These are phyloP conservation scores for Sinocyclocheilus anshuiensis DNA, from an alignment of 2,113 vertebrate species.

Conservation along the genomic window DNA sequence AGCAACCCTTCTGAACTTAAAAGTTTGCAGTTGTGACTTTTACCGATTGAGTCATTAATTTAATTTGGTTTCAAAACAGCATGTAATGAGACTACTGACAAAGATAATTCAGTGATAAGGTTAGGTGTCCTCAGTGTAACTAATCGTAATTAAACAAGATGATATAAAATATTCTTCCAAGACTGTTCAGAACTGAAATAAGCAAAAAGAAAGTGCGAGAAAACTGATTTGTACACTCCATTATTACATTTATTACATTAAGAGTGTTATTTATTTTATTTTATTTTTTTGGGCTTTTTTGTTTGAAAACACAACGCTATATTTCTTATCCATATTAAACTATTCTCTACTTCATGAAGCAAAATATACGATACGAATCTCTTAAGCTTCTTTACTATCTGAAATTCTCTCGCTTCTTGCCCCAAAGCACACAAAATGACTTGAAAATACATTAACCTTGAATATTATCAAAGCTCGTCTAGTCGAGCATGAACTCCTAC, in stretches of 20 bases:
- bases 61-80: neutral
- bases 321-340: slow-evolving; percentile 2
- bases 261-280: neutral
- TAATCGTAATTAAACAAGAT: neutral
- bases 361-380: neutral
- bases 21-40: neutral
- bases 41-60: neutral
- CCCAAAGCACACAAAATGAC: neutral
- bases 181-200: neutral
- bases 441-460: slow-evolving; percentile 24
- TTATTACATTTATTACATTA: neutral
- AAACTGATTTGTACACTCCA: neutral
- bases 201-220: neutral
- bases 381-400: slow-evolving; percentile 37
- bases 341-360: slow-evolving; percentile 44
- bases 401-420: neutral
- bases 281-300: neutral
- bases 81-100: neutral
- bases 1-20: neutral
- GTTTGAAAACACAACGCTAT: neutral
- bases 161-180: neutral
- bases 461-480: slow-evolving; percentile 1
- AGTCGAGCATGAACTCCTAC: neutral
- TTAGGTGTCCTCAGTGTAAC: neutral
- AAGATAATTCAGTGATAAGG: neutral